Conservation (phyloP, 2,888 invertebrate genomes). For the Coecobrya sp. region DNA sequence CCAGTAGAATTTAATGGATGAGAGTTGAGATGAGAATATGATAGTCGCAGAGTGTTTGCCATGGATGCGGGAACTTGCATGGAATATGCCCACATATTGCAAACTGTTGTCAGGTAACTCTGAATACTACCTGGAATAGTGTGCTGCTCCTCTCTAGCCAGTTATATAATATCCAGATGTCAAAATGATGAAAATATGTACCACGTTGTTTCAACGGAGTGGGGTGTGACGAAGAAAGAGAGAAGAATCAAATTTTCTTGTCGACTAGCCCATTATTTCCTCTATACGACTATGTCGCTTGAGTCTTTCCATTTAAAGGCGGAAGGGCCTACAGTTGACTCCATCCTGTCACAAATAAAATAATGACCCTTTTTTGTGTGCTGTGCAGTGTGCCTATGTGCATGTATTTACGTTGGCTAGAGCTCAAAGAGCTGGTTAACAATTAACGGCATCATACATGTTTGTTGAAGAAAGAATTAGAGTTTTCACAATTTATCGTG, state of each 20-base stretch:
- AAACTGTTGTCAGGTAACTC: too few species aligned
- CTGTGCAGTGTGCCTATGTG: too few species aligned
- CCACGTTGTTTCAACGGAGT: slow-evolving; percentile 2
- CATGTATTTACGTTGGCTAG: neutral
- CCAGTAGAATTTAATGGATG: neutral
- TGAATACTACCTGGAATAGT: neutral
- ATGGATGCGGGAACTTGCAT: too few species aligned
- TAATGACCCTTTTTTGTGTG: neutral
- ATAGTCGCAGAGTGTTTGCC: neutral
- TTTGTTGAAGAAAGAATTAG: neutral
- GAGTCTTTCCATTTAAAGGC: slow-evolving; percentile 7
- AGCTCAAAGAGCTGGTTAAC: neutral
- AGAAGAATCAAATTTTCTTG: slow-evolving; percentile 73
- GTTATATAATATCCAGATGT: slow-evolving; percentile 3
- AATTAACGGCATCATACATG: slow-evolving; percentile 11
- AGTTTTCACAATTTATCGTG: neutral
- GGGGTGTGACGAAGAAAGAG: neutral
- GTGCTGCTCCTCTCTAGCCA: neutral
- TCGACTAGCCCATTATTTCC: slow-evolving; percentile 51
- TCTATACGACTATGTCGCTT: neutral
- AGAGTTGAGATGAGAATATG: neutral
- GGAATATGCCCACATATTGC: too few species aligned
- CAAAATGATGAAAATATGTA: slow-evolving; percentile 47
- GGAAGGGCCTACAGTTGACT: slow-evolving; percentile 24
- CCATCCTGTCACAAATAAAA: neutral